Conservation (phyloP, 2,888 invertebrate species). For the Odontomyia ornata region DNA sequence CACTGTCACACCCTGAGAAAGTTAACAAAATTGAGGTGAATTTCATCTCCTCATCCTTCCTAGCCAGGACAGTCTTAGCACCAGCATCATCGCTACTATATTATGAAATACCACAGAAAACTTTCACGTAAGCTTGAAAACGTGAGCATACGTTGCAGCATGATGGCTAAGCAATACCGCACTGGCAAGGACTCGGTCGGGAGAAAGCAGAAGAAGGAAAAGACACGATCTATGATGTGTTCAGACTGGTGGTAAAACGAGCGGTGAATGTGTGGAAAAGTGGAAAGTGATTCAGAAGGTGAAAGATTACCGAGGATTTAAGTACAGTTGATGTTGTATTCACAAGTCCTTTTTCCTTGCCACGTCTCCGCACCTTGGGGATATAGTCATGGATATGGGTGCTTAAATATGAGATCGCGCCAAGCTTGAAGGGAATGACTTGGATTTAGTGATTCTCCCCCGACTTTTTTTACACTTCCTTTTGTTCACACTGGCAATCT, state of each 20-base stretch:
- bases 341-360: background rate
- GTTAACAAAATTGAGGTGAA: background rate
- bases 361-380: background rate
- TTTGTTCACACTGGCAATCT: conserved; percentile 2
- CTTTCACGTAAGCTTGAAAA: conserved; percentile 10
- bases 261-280: conserved; percentile 46
- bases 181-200: background rate
- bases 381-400: conserved; percentile 24
- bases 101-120: conserved; percentile 2
- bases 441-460: background rate
- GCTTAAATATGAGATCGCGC: background rate
- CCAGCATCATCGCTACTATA: background rate
- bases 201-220: background rate
- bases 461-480: background rate
- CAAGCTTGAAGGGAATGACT: background rate
- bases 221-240: conserved; percentile 31
- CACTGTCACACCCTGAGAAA: background rate
- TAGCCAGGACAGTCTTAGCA: background rate
- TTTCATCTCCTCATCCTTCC: background rate
- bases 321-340: conserved; percentile 1
- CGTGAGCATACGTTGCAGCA: conserved; percentile 16
- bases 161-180: too few relatives aligned
- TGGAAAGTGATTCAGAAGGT: conserved; percentile 42
- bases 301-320: conserved; percentile 42
- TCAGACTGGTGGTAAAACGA: conserved; percentile 44